Base-by-base conservation (phyloP, 2,888 invertebrate genomes). In the Platerodrilus igneus region DNA sequence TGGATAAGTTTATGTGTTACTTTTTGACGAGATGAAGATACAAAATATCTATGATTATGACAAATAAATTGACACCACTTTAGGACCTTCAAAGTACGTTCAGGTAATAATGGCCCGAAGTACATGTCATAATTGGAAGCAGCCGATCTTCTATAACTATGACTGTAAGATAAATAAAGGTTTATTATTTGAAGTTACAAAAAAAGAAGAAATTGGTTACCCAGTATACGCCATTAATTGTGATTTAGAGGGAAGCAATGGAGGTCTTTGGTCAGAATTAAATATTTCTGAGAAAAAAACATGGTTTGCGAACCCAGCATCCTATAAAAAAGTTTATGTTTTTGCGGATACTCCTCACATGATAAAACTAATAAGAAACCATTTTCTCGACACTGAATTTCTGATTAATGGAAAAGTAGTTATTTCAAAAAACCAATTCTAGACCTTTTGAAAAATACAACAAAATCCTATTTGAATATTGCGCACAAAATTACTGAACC, bases 61-160 rank as follows among this genome's bases (percentile, higher is more conserved):
- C 32, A 43, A 47, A 38, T 34, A 18, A 36, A 49, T 39, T 41
- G 50, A 50, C 35, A 33, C 6, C 3, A 26, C 44, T 8, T 22
- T 46, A 19, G 23, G 14, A 4, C 46, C 53, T 10, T 14, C 34
- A 15, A 39, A 42, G n/a, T 46, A 45, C 28, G 52, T 46, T 13
- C 49, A 52, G 25, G 44, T 47, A 9, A 41, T 49, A 9, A 45
- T 51, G 45, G 36, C 37, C 4, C 19, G 49, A 14, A 50, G 52
- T 3, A 10, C 51, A 7, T 21, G 41, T 21, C 11, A 23, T n/a
- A 33, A 37, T 10, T 53, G 51, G 52, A 48, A 52, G 20, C 47
- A 50, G 32, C 45, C 47, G 11, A 35, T 53, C n/a, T 51, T 45
- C 44, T 52, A 42, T 27, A 31, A 41, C 14, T 51, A 45, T 9